Evolutionary conservation across 2,113 vertebrate genomes (phyloP).

Genomic region (Prietella phreatophila): DNA sequence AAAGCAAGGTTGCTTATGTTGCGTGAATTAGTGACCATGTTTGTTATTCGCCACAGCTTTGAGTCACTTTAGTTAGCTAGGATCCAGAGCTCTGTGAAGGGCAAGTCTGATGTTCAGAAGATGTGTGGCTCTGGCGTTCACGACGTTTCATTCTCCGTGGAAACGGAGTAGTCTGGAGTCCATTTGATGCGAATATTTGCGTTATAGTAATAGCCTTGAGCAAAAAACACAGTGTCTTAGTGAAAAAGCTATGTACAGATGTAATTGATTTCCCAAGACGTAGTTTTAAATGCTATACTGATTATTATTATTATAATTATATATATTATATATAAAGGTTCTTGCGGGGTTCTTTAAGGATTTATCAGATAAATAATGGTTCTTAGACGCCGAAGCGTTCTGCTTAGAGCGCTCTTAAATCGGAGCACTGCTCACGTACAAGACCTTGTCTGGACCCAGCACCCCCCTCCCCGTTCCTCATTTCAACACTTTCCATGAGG

Average conservation of each 20-base stretch:
- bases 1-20: slow-evolving; percentile 15
- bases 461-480: too few species aligned
- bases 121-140: slow-evolving; percentile 53
- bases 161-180: slow-evolving; percentile 65
- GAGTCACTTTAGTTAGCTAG: slow-evolving; percentile 23
- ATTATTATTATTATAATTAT: not conserved
- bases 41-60: slow-evolving; percentile 9
- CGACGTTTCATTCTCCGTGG: slow-evolving; percentile 59
- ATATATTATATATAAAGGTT: not conserved
- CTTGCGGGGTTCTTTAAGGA: too few species aligned
- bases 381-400: too few species aligned
- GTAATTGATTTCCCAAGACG: not conserved
- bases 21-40: slow-evolving; percentile 1
- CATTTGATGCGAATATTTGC: slow-evolving; percentile 27
- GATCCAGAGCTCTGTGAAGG: slow-evolving; percentile 52
- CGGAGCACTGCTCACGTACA: too few species aligned
- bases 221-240: not conserved
- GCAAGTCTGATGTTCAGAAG: slow-evolving; percentile 72
- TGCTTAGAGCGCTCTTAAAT: too few species aligned
- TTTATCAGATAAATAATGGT: too few species aligned
- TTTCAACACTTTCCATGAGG: too few species aligned
- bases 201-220: not conserved
- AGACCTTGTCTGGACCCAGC: too few species aligned
- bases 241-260: not conserved
- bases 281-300: not conserved